phyloP scores from a whole-genome alignment of 2,113 vertebrate species.

The Uria lomvia region DNA sequence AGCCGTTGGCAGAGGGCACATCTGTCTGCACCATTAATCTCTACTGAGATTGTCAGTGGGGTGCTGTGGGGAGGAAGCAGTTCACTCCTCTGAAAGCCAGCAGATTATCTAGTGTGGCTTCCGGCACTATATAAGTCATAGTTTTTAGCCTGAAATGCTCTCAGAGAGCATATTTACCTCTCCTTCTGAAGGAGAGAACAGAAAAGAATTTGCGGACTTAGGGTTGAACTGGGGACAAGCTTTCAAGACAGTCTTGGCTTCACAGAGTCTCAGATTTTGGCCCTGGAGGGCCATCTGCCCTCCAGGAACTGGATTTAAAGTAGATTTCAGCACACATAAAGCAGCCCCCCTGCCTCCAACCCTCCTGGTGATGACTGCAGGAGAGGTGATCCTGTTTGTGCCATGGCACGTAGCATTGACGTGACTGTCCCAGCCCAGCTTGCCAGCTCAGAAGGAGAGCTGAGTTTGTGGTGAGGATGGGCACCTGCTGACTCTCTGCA shows the following conservation, averaged over 20 bases:
- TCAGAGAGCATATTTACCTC: background rate
- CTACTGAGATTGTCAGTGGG: background rate
- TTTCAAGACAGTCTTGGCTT: background rate
- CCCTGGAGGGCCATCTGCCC: background rate
- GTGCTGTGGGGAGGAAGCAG: background rate
- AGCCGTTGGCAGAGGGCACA: background rate
- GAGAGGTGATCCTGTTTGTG: background rate
- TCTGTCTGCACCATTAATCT: background rate
- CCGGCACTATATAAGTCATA: background rate
- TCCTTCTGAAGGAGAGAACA: background rate
- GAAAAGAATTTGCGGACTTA: background rate
- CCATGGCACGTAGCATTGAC: background rate
- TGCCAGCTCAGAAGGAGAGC: constrained; percentile 18
- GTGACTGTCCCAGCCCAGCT: background rate
- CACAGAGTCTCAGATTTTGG: background rate
- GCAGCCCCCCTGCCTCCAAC: background rate
- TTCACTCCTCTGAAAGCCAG: background rate
- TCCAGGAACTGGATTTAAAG: background rate
- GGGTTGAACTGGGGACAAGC: background rate
- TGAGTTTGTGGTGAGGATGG: background rate
- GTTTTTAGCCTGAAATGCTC: background rate
- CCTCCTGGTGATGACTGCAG: background rate
- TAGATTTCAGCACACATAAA: background rate
- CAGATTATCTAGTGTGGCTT: background rate
- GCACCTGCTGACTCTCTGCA: constrained; percentile 30